Base-by-base conservation (phyloP, 2,888 invertebrate genomes). In the Belgica antarctica region DNA sequence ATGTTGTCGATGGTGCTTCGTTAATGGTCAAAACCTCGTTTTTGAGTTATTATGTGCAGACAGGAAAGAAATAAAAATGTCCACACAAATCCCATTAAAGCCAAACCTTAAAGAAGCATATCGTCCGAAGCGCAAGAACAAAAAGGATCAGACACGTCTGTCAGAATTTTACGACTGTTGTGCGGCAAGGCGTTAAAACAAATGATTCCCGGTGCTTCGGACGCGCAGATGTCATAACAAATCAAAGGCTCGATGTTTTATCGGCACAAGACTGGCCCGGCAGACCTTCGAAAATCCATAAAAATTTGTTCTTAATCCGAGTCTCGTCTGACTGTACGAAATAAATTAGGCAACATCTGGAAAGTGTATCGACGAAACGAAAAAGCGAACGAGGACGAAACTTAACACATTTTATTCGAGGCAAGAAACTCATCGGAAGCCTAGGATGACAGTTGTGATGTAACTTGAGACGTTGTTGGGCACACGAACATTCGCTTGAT, bases 281-380 rank as follows among this genome's bases (percentile, higher is more conserved):
- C 34, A 31, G 12, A 31, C 7, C 34, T 31, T 8, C 34, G 34
- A 31, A 31, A 31, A 31, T 31, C 34, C 34, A 31, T 7, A 5
- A 46, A 46, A 46, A 46, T 46, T 52, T 52, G 5, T 52, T 52
- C 5, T 10, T 41, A 31, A 7, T 31, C 31, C 10, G 4, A 4
- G 31, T 31, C 31, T 10, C 31, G 31, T 7, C 31, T 31, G 5
- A 10, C 31, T 10, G n/a, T n/a, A 31, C 31, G 31, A 31, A 31
- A 25, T 24, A 66, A 15, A 47, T 41, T 46, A 17, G 46, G 28
- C 65, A 66, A 66, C 65, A 66, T 66, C 65, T 66, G 65, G 65
- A 66, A 24, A 66, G 28, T 66, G 65, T 66, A 66, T 65, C 65
- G 46, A 36, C 65, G 31, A 65, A 65, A 31, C 22, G 41, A 63